Conservation (phyloP, 2,113 vertebrate species). For the Podarcis muralis region DNA sequence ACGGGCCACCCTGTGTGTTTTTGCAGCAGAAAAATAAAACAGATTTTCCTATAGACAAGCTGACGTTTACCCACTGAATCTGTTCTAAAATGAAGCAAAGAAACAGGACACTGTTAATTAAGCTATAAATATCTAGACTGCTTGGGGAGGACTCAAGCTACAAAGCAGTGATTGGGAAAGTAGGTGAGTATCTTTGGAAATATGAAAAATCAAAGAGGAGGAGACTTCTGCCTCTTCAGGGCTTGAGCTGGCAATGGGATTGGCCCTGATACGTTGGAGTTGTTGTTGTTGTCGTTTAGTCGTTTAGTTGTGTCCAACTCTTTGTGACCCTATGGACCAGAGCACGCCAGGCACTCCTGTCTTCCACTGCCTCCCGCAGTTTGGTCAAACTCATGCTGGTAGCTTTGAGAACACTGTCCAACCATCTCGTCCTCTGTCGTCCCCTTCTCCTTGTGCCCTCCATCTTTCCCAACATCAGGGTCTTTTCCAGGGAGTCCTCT, state of each 20-base stretch:
- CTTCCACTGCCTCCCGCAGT: too few species aligned
- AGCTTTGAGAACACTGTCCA: too few species aligned
- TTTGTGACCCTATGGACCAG: too few species aligned
- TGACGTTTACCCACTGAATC: neutral
- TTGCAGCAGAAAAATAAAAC: neutral
- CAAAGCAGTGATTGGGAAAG: neutral
- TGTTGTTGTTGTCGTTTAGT: too few species aligned
- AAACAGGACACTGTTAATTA: neutral
- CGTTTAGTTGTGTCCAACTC: too few species aligned
- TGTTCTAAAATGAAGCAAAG: neutral
- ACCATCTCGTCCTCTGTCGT: too few species aligned
- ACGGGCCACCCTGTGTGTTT: neutral
- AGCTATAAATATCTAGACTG: slow-evolving; percentile 3
- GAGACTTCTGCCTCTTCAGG: neutral
- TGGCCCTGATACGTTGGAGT: neutral
- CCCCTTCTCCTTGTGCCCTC: too few species aligned
- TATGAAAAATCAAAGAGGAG: neutral
- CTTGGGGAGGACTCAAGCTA: neutral
- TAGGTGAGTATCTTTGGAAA: neutral
- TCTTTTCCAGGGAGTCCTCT: too few species aligned
- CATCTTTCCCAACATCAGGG: too few species aligned
- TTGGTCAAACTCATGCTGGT: too few species aligned
- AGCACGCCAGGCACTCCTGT: too few species aligned
- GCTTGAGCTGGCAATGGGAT: neutral
- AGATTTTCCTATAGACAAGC: neutral